Conservation (phyloP, 64 coral and sea anemone genomes). For the Actinia equina region DNA sequence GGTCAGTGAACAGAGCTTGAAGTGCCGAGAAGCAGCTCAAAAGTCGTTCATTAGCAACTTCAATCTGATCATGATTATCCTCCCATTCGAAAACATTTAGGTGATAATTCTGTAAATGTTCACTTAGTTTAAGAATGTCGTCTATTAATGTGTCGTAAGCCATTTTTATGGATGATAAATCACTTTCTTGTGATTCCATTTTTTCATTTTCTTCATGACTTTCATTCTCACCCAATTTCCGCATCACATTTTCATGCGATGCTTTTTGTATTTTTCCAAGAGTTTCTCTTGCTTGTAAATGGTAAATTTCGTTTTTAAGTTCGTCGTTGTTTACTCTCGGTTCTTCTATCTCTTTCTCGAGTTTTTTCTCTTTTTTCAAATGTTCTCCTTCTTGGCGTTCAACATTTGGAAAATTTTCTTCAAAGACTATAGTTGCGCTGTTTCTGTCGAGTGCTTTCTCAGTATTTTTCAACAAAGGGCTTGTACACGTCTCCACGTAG, state of each 20-base stretch:
- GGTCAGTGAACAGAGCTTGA: background rate
- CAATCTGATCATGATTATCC: background rate
- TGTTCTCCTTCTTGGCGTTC: background rate
- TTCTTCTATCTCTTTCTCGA: background rate
- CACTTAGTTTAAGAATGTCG: background rate
- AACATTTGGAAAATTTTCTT: background rate
- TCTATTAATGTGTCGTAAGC: background rate
- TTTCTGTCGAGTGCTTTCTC: no score
- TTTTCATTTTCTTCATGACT: background rate
- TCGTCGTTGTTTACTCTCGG: background rate
- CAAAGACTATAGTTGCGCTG: background rate
- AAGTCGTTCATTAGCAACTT: background rate
- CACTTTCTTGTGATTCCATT: no score
- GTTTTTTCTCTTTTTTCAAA: no score
- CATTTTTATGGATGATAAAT: background rate
- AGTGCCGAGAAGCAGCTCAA: background rate
- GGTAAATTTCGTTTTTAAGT: background rate
- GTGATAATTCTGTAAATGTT: background rate
- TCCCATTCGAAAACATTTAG: background rate
- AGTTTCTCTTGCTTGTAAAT: background rate
- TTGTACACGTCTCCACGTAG: background rate
- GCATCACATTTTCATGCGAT: background rate
- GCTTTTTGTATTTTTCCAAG: background rate
- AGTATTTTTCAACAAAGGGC: no score
- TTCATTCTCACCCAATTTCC: background rate